Conservation (phyloP, 2,797 vertebrate species). For the Anguilla megastoma region DNA sequence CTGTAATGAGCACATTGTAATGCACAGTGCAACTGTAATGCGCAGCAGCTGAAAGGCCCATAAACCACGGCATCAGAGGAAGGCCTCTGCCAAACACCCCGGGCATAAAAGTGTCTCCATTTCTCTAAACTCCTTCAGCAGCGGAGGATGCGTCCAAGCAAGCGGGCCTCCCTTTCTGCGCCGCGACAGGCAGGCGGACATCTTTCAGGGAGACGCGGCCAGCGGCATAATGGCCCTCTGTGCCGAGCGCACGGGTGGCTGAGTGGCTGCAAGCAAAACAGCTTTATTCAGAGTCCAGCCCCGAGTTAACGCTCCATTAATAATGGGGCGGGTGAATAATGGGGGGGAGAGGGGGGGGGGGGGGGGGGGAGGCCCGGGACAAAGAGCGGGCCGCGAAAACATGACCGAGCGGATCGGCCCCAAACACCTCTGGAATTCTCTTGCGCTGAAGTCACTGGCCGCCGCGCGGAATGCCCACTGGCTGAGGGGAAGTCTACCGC, state of each 20-base stretch:
- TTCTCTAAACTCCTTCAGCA: constrained; percentile 49
- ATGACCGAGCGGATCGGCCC: constrained; percentile 61
- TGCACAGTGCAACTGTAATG: not conserved
- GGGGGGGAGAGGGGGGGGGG: constrained; percentile 39
- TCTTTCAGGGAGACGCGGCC: constrained; percentile 52
- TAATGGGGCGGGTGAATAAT: constrained; percentile 63
- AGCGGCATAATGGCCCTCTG: constrained; percentile 60
- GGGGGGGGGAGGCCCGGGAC: constrained; percentile 56
- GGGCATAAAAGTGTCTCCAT: constrained; percentile 42
- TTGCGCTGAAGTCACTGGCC: constrained; percentile 60
- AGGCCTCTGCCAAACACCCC: constrained; percentile 42
- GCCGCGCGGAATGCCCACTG: constrained; percentile 51
- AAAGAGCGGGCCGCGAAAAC: constrained; percentile 75
- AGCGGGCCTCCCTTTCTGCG: constrained; percentile 57
- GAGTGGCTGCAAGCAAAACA: constrained; percentile 58
- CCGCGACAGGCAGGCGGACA: constrained; percentile 52
- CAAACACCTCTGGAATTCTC: constrained; percentile 62
- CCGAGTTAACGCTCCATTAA: constrained; percentile 73
- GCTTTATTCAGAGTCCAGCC: constrained; percentile 63
- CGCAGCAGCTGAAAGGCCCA: constrained; percentile 40
- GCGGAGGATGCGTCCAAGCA: constrained; percentile 50
- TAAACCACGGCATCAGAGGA: constrained; percentile 45
- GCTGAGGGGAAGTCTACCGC: not conserved
- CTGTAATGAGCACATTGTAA: no score
- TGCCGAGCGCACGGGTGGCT: constrained; percentile 55